Conservation (phyloP, 2,797 vertebrate species). For the Gallinago nigripennis region DNA sequence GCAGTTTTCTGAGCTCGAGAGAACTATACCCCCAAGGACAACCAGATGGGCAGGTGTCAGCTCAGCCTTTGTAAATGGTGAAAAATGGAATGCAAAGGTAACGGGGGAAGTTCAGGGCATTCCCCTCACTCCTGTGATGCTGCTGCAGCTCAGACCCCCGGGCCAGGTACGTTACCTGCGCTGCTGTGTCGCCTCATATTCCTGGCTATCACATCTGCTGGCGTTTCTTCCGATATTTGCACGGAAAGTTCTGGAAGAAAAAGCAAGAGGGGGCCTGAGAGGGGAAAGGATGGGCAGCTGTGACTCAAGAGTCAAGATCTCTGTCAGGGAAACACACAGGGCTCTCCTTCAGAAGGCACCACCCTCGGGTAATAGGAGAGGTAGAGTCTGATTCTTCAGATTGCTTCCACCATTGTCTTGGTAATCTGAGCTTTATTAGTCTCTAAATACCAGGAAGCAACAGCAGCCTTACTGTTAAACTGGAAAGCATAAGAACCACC, state of each 20-base stretch:
- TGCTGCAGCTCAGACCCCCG: rapidly evolving
- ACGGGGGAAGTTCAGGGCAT: rapidly evolving
- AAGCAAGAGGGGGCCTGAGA: neutral
- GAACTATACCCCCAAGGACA: rapidly evolving
- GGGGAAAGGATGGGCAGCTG: neutral
- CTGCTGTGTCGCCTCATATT: slow-evolving; percentile 87
- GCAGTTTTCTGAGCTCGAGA: neutral
- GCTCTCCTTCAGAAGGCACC: neutral
- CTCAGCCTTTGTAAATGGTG: neutral
- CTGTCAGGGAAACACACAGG: neutral
- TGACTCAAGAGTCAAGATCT: neutral
- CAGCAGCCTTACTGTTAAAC: neutral
- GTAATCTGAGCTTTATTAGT: neutral
- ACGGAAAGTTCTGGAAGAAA: slow-evolving; percentile 85
- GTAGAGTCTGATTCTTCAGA: neutral
- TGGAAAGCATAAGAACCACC: neutral
- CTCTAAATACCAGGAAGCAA: neutral
- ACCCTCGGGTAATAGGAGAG: neutral
- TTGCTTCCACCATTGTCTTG: neutral
- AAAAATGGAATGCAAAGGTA: rapidly evolving
- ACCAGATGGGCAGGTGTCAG: neutral
- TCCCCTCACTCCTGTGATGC: neutral
- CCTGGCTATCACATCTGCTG: slow-evolving; percentile 89
- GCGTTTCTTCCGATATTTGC: slow-evolving; percentile 91
- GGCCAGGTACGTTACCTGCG: slow-evolving; percentile 73